Conservation (phyloP, 1,140 invertebrate species). For the Ostrea edulis region DNA sequence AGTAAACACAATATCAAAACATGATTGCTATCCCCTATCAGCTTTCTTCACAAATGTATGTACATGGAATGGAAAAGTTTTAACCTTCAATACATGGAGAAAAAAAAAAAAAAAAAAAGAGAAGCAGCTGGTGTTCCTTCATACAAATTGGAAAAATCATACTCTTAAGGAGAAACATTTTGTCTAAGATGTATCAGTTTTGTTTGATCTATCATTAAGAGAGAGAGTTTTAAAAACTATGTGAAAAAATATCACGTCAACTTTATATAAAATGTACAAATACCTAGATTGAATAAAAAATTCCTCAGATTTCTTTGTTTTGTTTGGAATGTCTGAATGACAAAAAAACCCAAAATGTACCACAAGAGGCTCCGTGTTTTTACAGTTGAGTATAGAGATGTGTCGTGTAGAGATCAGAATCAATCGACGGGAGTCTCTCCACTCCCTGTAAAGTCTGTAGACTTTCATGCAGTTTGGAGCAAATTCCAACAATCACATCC, state of each 20-base stretch:
- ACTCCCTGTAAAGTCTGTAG: conserved; percentile 42
- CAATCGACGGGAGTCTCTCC: conserved; percentile 53
- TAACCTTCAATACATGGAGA: too few species aligned
- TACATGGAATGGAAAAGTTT: too few species aligned
- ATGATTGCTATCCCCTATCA: too few species aligned
- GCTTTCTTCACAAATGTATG: too few species aligned
- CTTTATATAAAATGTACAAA: not conserved
- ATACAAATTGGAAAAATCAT: too few species aligned
- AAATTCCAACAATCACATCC: conserved; percentile 75
- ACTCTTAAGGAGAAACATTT: too few species aligned
- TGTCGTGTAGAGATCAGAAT: conserved; percentile 78
- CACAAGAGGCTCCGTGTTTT: conserved; percentile 11
- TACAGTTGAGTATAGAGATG: conserved; percentile 79
- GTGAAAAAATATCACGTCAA: not conserved
- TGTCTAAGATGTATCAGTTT: too few species aligned
- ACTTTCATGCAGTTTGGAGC: conserved; percentile 55
- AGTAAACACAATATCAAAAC: too few species aligned
- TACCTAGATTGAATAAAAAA: not conserved
- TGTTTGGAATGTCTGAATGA: not conserved
- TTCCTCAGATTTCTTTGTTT: not conserved
- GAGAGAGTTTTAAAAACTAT: not conserved
- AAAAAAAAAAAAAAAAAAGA: too few species aligned
- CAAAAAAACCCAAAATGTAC: not conserved
- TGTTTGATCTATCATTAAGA: too few species aligned
- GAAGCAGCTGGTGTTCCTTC: too few species aligned